Evolutionary conservation across 2,888 invertebrate genomes (phyloP).

Genomic region (Ischnus inquisitorius): DNA sequence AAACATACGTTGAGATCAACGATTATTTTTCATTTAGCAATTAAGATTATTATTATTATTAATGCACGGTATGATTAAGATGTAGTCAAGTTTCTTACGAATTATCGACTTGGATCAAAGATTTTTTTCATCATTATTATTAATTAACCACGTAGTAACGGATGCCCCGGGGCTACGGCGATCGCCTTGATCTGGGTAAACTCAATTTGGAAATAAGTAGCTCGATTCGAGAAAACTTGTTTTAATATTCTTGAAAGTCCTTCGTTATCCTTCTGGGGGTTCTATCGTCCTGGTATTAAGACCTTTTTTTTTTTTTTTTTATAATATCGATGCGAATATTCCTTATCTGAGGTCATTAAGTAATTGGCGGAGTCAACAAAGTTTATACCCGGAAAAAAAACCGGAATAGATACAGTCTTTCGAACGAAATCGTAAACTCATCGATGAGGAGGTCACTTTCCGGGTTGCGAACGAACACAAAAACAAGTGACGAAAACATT

Average conservation of each 20-base stretch:
- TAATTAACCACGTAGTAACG: conserved; percentile 40
- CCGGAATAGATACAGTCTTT: no score
- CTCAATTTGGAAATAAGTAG: conserved; percentile 43
- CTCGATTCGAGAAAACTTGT: not conserved
- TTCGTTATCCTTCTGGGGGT: not conserved
- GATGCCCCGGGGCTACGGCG: conserved; percentile 24
- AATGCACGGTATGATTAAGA: no score
- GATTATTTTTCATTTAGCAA: no score
- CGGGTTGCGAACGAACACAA: not conserved
- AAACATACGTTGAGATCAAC: no score
- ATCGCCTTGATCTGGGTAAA: conserved; percentile 16
- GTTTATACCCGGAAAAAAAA: no score
- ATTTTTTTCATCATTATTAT: no score
- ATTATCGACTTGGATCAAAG: no score
- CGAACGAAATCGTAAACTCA: not conserved
- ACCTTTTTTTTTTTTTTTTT: not conserved
- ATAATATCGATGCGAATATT: not conserved
- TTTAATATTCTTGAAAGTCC: conserved; percentile 18
- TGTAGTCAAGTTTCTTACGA: conserved; percentile 15
- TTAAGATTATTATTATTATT: no score
- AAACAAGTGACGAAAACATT: not conserved
- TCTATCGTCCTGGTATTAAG: not conserved
- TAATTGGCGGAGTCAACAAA: no score
- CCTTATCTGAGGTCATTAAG: no score
- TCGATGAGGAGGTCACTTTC: not conserved